Percentiles rank a stretch among this genome's conserved stretches.
These are phyloP conservation scores for Elephantulus edwardii DNA, from an alignment of 2,113 vertebrate species.

Conservation along the genomic window DNA sequence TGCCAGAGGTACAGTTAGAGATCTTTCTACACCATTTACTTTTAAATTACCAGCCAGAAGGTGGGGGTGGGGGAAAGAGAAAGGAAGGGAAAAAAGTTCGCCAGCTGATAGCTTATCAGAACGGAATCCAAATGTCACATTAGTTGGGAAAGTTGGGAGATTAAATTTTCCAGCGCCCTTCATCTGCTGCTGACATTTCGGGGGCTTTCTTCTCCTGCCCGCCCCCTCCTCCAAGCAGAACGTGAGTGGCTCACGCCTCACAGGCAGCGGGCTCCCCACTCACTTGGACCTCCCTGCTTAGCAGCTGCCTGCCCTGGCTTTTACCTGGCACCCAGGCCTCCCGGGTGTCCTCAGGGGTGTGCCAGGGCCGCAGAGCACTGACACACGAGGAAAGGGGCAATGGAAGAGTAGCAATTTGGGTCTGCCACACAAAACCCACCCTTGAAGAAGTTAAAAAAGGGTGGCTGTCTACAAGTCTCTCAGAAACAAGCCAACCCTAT, in stretches of 20 bases:
- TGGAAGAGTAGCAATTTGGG: not conserved
- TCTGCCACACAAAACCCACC: not conserved
- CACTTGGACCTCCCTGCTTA: not conserved
- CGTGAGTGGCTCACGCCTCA: not conserved
- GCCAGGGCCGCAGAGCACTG: not conserved
- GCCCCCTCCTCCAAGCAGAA: constrained; percentile 25
- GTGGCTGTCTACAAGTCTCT: not conserved
- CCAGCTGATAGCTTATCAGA: constrained; percentile 87
- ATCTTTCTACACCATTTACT: constrained; percentile 89
- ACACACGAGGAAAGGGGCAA: not conserved
- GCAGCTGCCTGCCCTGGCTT: not conserved
- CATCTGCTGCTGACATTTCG: constrained; percentile 89
- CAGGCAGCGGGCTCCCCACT: not conserved
- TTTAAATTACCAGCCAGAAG: constrained; percentile 88
- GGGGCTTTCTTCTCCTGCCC: constrained; percentile 71
- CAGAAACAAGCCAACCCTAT: not conserved
- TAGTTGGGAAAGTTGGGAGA: constrained; percentile 87
- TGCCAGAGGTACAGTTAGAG: constrained; percentile 88
- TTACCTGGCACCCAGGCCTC: constrained; percentile 13
- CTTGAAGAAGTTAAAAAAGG: not conserved
- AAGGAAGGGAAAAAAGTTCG: constrained; percentile 82
- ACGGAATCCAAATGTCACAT: constrained; percentile 89
- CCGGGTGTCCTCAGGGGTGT: not conserved
- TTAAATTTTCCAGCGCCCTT: constrained; percentile 87
- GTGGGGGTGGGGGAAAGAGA: constrained; percentile 74